Evolutionary conservation across 2,888 invertebrate species (phyloP).

Genomic region (Unio delphinus): DNA sequence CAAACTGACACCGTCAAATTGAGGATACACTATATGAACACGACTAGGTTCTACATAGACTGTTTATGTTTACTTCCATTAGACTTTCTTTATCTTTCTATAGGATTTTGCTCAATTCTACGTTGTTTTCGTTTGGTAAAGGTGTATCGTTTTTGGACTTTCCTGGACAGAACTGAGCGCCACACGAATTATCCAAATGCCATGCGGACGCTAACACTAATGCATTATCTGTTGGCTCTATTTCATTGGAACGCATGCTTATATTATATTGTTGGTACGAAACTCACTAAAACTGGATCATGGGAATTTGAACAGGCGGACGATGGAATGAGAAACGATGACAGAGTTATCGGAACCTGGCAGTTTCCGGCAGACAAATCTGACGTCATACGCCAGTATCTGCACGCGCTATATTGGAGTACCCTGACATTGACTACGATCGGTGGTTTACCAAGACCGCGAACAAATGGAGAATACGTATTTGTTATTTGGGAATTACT

Average conservation of each 20-base stretch:
- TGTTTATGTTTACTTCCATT: constrained; percentile 96
- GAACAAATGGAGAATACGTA: constrained; percentile 94
- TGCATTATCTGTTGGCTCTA: constrained; percentile 95
- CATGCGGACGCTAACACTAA: constrained; percentile 73
- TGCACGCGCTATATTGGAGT: constrained; percentile 99
- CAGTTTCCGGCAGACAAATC: constrained; percentile 55
- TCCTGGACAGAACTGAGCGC: constrained; percentile 97
- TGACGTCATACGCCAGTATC: constrained; percentile 83
- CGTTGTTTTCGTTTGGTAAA: constrained; percentile 96
- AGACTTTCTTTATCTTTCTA: constrained; percentile 97
- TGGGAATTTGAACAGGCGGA: too few relatives aligned
- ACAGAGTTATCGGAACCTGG: constrained; percentile 73
- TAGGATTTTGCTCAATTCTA: constrained; percentile 93
- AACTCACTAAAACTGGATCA: constrained; percentile 11
- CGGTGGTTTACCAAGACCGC: constrained; percentile 91
- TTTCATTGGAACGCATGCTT: constrained; percentile 99
- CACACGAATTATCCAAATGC: constrained; percentile 99
- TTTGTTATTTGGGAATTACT: constrained; percentile 95
- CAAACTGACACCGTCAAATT: constrained; percentile 95
- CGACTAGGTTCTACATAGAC: constrained; percentile 97
- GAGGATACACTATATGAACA: constrained; percentile 97
- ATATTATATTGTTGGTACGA: constrained; percentile 82
- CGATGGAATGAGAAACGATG: constrained; percentile 63
- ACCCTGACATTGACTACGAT: constrained; percentile 96
- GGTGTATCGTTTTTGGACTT: constrained; percentile 98